Conservation (phyloP, 35 echinoderm and acorn worm genomes). For the Ophioderma brevispina region DNA sequence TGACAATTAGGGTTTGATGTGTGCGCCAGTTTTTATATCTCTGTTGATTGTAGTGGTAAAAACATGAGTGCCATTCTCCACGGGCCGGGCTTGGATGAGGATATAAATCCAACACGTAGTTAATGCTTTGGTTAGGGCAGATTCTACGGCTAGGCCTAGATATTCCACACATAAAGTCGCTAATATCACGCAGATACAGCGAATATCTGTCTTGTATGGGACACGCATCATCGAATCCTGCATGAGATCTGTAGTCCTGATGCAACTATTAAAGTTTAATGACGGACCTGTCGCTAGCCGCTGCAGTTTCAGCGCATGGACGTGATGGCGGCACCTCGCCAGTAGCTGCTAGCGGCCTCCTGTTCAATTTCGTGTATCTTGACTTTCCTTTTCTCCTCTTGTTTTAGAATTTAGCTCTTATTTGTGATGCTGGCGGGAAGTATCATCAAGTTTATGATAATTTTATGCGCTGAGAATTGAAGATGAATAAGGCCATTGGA, state of each 20-base stretch:
- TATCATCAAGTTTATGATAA: too few relatives aligned
- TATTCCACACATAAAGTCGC: neutral
- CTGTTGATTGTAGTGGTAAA: neutral
- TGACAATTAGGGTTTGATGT: neutral
- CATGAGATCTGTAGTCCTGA: neutral
- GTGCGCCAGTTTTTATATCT: neutral
- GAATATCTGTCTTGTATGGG: constrained; percentile 2
- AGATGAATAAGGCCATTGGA: too few relatives aligned
- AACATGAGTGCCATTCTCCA: neutral
- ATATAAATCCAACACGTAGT: neutral
- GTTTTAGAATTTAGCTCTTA: too few relatives aligned
- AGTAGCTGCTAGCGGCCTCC: too few relatives aligned
- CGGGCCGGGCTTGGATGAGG: neutral
- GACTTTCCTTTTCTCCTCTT: too few relatives aligned
- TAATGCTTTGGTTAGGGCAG: neutral
- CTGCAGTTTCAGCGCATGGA: neutral
- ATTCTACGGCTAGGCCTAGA: neutral
- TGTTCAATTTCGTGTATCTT: too few relatives aligned
- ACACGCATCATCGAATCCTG: neutral
- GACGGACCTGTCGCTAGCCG: neutral
- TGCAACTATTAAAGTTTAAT: neutral
- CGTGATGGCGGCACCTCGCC: neutral
- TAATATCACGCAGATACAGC: constrained; percentile 5
- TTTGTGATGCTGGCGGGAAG: too few relatives aligned
- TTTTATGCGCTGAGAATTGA: too few relatives aligned